Percentiles rank a stretch among this genome's conserved stretches.
These are phyloP conservation scores for Ptilonorhynchus violaceus DNA, from an alignment of 2,113 vertebrate genomes.

Conservation along the genomic window DNA sequence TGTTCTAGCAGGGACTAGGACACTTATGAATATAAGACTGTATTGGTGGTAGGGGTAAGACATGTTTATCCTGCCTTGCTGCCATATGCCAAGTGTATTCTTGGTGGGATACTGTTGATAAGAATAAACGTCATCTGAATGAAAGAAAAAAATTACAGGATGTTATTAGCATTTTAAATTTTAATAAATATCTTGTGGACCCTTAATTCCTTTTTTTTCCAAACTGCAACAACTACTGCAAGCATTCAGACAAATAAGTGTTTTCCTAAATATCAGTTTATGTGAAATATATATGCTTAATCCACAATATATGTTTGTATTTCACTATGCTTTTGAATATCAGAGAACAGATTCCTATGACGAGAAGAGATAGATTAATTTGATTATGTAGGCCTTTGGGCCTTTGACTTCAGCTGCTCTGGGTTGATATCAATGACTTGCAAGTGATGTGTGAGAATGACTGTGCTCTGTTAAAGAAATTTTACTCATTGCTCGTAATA, in stretches of 20 bases:
- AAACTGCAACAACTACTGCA: not conserved
- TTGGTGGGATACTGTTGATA: not conserved
- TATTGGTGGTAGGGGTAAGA: not conserved
- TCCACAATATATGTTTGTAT: not conserved
- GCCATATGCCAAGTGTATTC: not conserved
- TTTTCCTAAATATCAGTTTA: not conserved
- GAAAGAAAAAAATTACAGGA: not conserved
- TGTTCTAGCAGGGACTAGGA: accelerated
- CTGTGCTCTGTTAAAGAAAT: not conserved
- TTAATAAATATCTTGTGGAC: not conserved
- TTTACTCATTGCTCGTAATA: not conserved
- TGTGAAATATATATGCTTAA: not conserved
- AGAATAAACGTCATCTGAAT: not conserved
- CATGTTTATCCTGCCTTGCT: not conserved
- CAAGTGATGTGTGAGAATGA: not conserved
- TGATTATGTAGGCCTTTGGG: not conserved
- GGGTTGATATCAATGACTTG: not conserved
- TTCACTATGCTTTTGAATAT: not conserved
- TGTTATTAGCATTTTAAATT: not conserved
- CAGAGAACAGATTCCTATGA: not conserved
- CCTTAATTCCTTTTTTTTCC: not conserved
- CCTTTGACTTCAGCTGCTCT: not conserved
- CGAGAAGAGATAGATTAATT: not conserved
- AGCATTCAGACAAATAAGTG: not conserved
- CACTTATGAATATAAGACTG: not conserved